Conservation (phyloP, 2,113 vertebrate genomes). For the Sander vitreus region DNA sequence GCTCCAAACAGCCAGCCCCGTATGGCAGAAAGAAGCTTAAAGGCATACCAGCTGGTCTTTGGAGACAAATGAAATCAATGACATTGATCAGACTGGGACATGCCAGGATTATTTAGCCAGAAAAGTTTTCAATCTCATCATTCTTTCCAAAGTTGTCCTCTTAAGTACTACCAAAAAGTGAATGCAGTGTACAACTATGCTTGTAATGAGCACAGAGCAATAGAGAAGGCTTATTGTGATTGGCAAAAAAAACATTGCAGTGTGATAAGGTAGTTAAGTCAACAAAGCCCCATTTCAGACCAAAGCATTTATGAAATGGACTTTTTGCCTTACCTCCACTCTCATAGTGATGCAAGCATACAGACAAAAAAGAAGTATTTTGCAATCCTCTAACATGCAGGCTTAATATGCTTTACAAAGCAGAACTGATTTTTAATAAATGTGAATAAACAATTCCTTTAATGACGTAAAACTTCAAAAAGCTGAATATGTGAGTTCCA, state of each 20-base stretch:
- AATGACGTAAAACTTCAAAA: background rate
- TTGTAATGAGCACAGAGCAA: background rate
- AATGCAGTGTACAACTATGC: background rate
- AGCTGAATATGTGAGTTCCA: background rate
- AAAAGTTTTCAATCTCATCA: slow-evolving; percentile 13
- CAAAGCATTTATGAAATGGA: slow-evolving; percentile 8
- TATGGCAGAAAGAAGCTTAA: slow-evolving; percentile 3
- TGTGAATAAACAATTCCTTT: background rate
- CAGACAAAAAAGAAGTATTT: slow-evolving; percentile 10
- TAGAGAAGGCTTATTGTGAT: background rate
- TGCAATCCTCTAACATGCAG: background rate
- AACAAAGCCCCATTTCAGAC: slow-evolving; percentile 22
- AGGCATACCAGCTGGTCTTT: slow-evolving; percentile 3
- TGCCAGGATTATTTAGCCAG: slow-evolving; percentile 6
- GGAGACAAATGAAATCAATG: slow-evolving; percentile 24
- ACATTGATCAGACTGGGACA: slow-evolving; percentile 28
- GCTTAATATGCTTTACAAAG: background rate
- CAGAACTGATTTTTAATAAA: background rate
- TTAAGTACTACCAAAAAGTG: background rate
- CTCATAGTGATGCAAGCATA: slow-evolving; percentile 1
- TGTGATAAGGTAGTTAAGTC: slow-evolving; percentile 2
- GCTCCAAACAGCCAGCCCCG: background rate
- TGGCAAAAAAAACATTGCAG: background rate
- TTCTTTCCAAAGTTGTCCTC: slow-evolving; percentile 2
- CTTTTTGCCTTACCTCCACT: background rate